Evolutionary conservation across 2,888 invertebrate genomes (phyloP).

Genomic region (Iselma pallidipennis): DNA sequence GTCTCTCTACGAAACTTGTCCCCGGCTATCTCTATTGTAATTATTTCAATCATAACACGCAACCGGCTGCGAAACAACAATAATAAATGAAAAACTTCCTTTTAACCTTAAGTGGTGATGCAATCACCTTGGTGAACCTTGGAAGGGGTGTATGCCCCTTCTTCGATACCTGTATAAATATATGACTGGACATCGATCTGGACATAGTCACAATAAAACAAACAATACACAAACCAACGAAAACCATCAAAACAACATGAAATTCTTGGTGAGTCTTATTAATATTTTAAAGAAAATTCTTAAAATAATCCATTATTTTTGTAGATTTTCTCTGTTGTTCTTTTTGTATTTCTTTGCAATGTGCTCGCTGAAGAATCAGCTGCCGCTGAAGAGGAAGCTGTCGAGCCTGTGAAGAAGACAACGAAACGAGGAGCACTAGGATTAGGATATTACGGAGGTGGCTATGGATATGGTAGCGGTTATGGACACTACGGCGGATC

Average conservation of each 20-base stretch:
- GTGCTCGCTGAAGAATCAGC: constrained; percentile 27
- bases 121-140: constrained; percentile 28
- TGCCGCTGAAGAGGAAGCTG: constrained; percentile 24
- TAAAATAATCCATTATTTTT: background rate
- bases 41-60: constrained; percentile 33
- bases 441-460: constrained; percentile 33
- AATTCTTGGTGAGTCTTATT: constrained; percentile 33
- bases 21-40: constrained; percentile 9
- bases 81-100: constrained; percentile 36
- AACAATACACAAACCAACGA: constrained; percentile 1
- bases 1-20: background rate
- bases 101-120: constrained; percentile 35
- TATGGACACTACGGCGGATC: constrained; percentile 12
- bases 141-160: constrained; percentile 34
- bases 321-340: constrained; percentile 7
- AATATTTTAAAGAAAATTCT: background rate
- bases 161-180: constrained; percentile 19
- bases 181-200: background rate
- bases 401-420: constrained; percentile 37
- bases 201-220: constrained; percentile 3
- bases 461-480: constrained; percentile 30
- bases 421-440: constrained; percentile 44
- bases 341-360: constrained; percentile 23
- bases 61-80: constrained; percentile 30
- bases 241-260: constrained; percentile 32